phyloP scores from a whole-genome alignment of 1,140 invertebrate genomes.

The Eumeta japonica region DNA sequence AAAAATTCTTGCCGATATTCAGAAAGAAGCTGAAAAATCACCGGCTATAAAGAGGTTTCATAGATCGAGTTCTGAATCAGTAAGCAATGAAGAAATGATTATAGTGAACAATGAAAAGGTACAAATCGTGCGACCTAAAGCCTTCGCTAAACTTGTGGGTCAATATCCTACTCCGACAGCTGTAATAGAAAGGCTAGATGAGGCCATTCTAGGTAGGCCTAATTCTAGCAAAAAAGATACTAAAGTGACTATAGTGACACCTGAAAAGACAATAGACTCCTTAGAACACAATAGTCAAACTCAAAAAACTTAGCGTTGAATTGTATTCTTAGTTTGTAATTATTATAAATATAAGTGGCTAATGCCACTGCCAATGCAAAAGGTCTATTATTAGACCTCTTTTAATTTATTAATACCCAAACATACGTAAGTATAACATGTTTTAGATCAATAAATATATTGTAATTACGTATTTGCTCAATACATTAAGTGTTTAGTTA shows the following conservation, averaged over 20 bases:
- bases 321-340: not conserved
- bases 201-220: conserved; percentile 27
- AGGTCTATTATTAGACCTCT: too few relatives aligned
- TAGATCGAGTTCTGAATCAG: conserved; percentile 41
- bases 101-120: conserved; percentile 41
- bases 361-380: too few relatives aligned
- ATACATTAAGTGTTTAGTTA: too few relatives aligned
- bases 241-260: conserved; percentile 23
- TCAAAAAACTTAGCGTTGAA: not conserved
- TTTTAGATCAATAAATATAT: too few relatives aligned
- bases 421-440: not conserved
- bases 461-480: too few relatives aligned
- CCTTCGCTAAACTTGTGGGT: conserved; percentile 23
- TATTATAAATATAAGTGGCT: too few relatives aligned
- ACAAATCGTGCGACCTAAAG: conserved; percentile 36
- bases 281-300: too few relatives aligned
- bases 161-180: conserved; percentile 26
- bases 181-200: conserved; percentile 31
- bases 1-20: conserved; percentile 19
- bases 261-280: conserved; percentile 18
- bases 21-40: conserved; percentile 20
- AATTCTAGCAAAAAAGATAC: conserved; percentile 25
- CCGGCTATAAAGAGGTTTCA: conserved; percentile 35
- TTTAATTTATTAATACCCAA: not conserved
- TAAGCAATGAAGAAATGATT: conserved; percentile 26